Evolutionary conservation across 35 echinoderm and acorn worm genomes (phyloP).

Genomic region (Diadema setosum): DNA sequence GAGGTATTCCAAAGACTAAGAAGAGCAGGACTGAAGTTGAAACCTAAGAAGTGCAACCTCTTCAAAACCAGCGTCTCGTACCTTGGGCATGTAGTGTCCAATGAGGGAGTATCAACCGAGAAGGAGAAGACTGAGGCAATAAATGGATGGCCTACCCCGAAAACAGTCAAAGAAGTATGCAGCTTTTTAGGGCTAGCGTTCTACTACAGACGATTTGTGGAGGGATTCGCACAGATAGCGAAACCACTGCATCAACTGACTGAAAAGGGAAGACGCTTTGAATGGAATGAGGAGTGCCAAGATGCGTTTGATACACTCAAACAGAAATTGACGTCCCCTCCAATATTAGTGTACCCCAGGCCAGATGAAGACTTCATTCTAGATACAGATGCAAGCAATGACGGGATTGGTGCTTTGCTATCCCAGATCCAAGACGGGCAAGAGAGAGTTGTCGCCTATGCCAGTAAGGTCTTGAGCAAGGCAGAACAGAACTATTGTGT

Average conservation of each 20-base stretch:
- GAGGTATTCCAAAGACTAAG: not conserved
- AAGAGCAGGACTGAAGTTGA: not conserved
- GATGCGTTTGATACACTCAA: too few relatives aligned
- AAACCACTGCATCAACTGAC: conserved; percentile 32
- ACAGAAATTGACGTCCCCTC: too few relatives aligned
- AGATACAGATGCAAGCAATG: too few relatives aligned
- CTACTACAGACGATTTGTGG: conserved; percentile 15
- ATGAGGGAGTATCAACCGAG: not conserved
- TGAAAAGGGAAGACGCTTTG: not conserved
- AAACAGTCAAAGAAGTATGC: not conserved
- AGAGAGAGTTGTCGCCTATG: conserved; percentile 9
- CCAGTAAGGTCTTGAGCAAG: conserved; percentile 20
- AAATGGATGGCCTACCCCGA: not conserved
- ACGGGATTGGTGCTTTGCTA: too few relatives aligned
- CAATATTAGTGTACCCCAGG: too few relatives aligned
- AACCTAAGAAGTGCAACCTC: conserved; percentile 24
- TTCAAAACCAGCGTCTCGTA: conserved; percentile 17
- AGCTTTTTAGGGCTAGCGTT: conserved; percentile 3
- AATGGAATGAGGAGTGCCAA: not conserved
- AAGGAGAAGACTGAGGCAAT: conserved; percentile 1
- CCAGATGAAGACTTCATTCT: too few relatives aligned
- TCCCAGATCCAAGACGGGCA: too few relatives aligned
- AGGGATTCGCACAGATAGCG: not conserved
- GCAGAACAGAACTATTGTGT: conserved; percentile 53
- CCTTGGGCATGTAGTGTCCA: conserved; percentile 21